Conservation (phyloP, 2,797 vertebrate genomes). For the Cichlasoma orientale region DNA sequence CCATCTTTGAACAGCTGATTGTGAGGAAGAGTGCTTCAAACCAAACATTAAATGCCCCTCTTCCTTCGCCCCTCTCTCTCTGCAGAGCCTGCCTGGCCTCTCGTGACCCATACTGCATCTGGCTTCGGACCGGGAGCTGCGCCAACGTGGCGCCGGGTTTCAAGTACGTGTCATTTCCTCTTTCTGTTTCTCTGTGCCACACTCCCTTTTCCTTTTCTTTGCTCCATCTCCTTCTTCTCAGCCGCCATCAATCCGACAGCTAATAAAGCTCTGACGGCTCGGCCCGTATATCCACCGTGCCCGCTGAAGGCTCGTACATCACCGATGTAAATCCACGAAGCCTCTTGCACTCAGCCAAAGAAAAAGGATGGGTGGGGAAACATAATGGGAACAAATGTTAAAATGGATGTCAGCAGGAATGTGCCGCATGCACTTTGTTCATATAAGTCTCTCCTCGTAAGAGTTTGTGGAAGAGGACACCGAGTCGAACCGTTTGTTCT, state of each 20-base stretch:
- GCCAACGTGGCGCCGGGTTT: slow-evolving; percentile 76
- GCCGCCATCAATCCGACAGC: slow-evolving; percentile 13
- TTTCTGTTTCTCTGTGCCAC: not conserved
- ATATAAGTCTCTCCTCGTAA: slow-evolving; percentile 5
- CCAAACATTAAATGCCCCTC: not conserved
- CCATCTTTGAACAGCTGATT: not conserved
- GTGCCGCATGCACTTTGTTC: not conserved
- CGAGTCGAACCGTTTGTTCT: not conserved
- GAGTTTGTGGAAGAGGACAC: not conserved
- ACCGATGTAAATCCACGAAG: slow-evolving; percentile 29
- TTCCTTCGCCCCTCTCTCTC: not conserved
- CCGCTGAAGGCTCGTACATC: slow-evolving; percentile 13
- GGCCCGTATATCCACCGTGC: slow-evolving; percentile 20
- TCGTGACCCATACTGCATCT: slow-evolving; percentile 90
- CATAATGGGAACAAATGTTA: slow-evolving; percentile 19
- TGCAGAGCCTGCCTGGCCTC: slow-evolving; percentile 86
- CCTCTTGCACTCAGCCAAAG: slow-evolving; percentile 16
- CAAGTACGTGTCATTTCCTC: slow-evolving; percentile 75
- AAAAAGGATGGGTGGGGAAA: slow-evolving; percentile 8
- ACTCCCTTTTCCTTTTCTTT: not conserved
- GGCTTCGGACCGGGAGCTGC: slow-evolving; percentile 84
- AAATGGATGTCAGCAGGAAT: slow-evolving; percentile 7
- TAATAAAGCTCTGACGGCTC: slow-evolving; percentile 16
- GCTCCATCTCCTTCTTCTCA: not conserved
- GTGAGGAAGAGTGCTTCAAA: not conserved